These are phyloP conservation scores for Struthio camelus DNA, from an alignment of 2,113 vertebrate species.

Conservation along the genomic window DNA sequence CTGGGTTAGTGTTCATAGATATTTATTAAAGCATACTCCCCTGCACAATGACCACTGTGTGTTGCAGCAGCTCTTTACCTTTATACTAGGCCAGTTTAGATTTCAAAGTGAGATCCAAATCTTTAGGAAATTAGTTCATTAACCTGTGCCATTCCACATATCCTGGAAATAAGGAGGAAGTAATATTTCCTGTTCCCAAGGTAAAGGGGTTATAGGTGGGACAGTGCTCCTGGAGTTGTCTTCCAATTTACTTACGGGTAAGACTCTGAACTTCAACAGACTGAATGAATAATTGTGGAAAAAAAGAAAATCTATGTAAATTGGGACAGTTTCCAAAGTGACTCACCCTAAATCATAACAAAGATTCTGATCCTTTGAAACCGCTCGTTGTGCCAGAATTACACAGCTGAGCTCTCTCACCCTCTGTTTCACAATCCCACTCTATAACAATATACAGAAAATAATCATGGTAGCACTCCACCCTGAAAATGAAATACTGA, in stretches of 20 bases:
- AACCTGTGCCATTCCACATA: neutral
- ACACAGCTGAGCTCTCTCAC: slow-evolving; percentile 41
- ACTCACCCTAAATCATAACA: slow-evolving; percentile 51
- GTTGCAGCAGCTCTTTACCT: neutral
- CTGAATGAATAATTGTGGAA: neutral
- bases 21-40: neutral
- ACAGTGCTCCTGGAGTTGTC: neutral
- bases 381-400: slow-evolving; percentile 55
- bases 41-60: neutral
- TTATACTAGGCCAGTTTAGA: neutral
- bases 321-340: slow-evolving; percentile 22
- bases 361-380: slow-evolving; percentile 62
- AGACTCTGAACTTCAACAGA: fast-evolving
- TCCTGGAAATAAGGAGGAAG: neutral
- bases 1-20: neutral
- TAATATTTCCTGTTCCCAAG: neutral
- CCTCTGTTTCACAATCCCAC: slow-evolving; percentile 48
- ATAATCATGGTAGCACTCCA: slow-evolving; percentile 28
- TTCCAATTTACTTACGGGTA: neutral
- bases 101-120: neutral
- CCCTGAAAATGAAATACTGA: slow-evolving; percentile 63
- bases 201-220: neutral
- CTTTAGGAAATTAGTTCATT: neutral
- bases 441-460: slow-evolving; percentile 12
- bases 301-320: neutral